Percentiles rank a stretch among this genome's conserved stretches.
phyloP scores from a whole-genome alignment of 2,113 vertebrate genomes.

The Todiramphus saurophagus region DNA sequence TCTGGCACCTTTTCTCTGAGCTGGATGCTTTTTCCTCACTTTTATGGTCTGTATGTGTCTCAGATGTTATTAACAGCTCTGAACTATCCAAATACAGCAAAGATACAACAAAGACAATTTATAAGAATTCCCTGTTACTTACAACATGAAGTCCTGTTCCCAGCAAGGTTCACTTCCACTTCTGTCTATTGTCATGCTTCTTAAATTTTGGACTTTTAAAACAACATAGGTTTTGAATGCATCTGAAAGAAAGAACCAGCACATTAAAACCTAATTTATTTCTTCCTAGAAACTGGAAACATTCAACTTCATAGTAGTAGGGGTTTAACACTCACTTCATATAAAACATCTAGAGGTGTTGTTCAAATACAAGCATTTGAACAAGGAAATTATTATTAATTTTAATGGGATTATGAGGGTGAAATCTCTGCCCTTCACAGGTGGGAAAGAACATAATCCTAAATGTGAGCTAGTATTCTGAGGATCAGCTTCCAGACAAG shows the following conservation, averaged over 20 bases:
- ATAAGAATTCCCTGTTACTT: constrained; percentile 36
- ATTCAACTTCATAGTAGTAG: background rate
- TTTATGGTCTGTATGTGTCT: background rate
- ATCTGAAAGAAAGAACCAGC: constrained; percentile 22
- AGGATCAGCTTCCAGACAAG: background rate
- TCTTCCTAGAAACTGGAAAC: background rate
- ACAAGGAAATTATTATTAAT: background rate
- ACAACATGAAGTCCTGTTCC: constrained; percentile 77
- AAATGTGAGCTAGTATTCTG: background rate
- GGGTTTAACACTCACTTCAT: background rate
- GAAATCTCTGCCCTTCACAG: background rate
- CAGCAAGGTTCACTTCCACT: constrained; percentile 68
- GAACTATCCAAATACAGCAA: background rate
- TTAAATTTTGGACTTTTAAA: constrained; percentile 71
- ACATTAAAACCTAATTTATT: background rate
- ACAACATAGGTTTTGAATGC: constrained; percentile 64
- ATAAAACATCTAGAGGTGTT: background rate
- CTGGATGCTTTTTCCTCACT: background rate
- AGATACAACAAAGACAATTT: background rate
- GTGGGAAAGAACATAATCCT: background rate
- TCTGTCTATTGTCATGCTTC: constrained; percentile 54
- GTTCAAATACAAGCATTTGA: background rate
- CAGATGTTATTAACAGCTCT: background rate
- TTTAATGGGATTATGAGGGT: background rate
- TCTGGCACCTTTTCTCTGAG: background rate